Evolutionary conservation across 2,888 invertebrate species (phyloP), one percentile per base, ranked within the genome.

Genomic region (Unio pictorum): DNA sequence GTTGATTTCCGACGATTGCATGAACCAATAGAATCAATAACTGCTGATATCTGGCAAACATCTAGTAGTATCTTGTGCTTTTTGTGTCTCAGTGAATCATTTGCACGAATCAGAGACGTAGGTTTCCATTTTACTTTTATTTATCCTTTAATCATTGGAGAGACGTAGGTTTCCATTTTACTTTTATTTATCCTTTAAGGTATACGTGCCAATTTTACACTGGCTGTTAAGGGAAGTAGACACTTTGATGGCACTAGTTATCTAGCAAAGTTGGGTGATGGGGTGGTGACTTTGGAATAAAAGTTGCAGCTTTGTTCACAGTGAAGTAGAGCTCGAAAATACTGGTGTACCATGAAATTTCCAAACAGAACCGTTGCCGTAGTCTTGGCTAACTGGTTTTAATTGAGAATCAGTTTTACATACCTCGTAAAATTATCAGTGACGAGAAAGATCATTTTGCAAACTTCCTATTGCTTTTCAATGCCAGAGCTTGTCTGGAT

Each of bases 181-280:
- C 34, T 62, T 67, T 56, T 62, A 45, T 11, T 61, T 55, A n/a
- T 61, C 28, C 20, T 55, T 34, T 26, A 61, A 30, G 18, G 55
- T 63, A 23, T 54, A n/a, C n/a, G 30, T 63, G 55, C 20, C 61
- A 4, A 28, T 61, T 28, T 2, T 30, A 20, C 64, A 2, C 34
- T 45, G 45, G 64, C 0, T 45, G 45, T n/a, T 63, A 63, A 30
- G 64, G 64, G 64, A 45, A 11, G 64, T 28, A 4, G 0, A 11
- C 18, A 18, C 17, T 45, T 5, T 54, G 20, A 20, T 28, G 20
- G 45, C 30, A 23, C 55, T 28, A 11, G 45, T 20, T 20, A 66
- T 58, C 15, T 34, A 30, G 55, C 67, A 66, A 18, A 62, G 26
- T 57, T 61, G 59, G 18, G 55, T 62, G 17, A 73, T 66, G 4